Percentiles rank a stretch among this genome's conserved stretches.
These are phyloP conservation scores for Drosophila biarmipes DNA, from an alignment of 1,140 invertebrate genomes.

Conservation along the genomic window DNA sequence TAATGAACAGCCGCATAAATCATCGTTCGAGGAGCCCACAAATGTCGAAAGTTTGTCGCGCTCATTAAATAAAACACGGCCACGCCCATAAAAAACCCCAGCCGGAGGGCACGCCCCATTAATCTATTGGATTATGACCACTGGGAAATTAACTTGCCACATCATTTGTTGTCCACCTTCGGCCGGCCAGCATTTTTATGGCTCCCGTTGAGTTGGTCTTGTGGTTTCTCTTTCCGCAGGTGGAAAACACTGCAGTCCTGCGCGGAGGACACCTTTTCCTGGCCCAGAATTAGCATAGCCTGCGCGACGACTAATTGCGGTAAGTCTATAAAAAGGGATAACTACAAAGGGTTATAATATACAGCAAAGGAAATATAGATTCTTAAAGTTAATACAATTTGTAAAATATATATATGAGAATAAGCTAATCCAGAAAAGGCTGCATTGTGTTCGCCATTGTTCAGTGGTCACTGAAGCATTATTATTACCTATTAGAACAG, in stretches of 20 bases:
- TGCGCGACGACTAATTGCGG: slow-evolving; percentile 6
- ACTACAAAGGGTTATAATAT: neutral
- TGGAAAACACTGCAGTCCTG: slow-evolving; percentile 14
- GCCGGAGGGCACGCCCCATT: slow-evolving; percentile 30
- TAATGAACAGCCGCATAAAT: slow-evolving; percentile 76
- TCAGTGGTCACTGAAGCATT: slow-evolving; percentile 15
- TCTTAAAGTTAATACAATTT: neutral
- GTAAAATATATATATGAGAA: neutral
- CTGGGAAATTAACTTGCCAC: slow-evolving; percentile 72
- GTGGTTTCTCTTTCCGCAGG: slow-evolving; percentile 14
- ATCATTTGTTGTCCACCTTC: slow-evolving; percentile 52
- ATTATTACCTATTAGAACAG: slow-evolving; percentile 48
- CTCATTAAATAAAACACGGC: slow-evolving; percentile 64
- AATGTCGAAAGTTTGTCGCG: slow-evolving; percentile 73
- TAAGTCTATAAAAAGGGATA: neutral
- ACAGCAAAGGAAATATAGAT: too few species aligned
- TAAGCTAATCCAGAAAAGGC: neutral
- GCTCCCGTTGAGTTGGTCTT: slow-evolving; percentile 12
- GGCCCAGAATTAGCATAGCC: neutral
- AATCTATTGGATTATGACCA: slow-evolving; percentile 70
- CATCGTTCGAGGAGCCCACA: slow-evolving; percentile 57
- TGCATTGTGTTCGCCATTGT: slow-evolving; percentile 17
- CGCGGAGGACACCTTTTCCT: too few species aligned
- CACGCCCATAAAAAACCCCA: slow-evolving; percentile 41
- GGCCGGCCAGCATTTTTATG: slow-evolving; percentile 34